Conservation (phyloP, 2,888 invertebrate genomes). For the Monopis laevigella region DNA sequence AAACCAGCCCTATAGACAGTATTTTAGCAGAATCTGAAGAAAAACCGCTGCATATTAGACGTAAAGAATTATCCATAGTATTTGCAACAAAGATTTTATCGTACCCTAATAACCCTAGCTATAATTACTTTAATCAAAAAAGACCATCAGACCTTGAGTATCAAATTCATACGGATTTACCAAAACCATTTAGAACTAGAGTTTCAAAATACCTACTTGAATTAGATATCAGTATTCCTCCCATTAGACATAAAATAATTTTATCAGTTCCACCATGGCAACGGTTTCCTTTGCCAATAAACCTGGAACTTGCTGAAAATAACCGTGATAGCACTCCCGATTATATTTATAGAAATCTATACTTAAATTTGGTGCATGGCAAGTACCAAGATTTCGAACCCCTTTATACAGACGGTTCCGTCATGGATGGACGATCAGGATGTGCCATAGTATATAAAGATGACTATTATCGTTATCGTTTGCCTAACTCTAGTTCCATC, state of each 20-base stretch:
- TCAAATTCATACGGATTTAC: not conserved
- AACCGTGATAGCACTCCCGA: too few relatives aligned
- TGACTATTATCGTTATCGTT: constrained; percentile 3
- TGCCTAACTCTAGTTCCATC: constrained; percentile 3
- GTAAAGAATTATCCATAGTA: not conserved
- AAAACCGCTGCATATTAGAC: not conserved
- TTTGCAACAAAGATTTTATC: not conserved
- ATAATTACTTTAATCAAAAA: not conserved
- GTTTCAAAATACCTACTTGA: not conserved
- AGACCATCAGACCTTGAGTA: too few relatives aligned
- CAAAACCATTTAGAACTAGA: not conserved
- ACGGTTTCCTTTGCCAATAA: not conserved
- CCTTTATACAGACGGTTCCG: constrained; percentile 9
- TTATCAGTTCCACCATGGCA: not conserved
- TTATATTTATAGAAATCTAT: too few relatives aligned
- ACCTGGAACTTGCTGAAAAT: too few relatives aligned
- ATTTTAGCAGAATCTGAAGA: not conserved
- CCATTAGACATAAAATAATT: not conserved
- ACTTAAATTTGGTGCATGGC: not conserved
- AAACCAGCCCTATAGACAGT: not conserved
- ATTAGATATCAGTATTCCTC: not conserved
- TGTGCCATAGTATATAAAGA: not conserved
- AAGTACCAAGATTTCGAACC: not conserved
- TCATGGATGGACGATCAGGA: constrained; percentile 1
- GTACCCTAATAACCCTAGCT: not conserved